These are phyloP conservation scores for Plusia festucae DNA, from an alignment of 2,888 invertebrate species.

Conservation along the genomic window DNA sequence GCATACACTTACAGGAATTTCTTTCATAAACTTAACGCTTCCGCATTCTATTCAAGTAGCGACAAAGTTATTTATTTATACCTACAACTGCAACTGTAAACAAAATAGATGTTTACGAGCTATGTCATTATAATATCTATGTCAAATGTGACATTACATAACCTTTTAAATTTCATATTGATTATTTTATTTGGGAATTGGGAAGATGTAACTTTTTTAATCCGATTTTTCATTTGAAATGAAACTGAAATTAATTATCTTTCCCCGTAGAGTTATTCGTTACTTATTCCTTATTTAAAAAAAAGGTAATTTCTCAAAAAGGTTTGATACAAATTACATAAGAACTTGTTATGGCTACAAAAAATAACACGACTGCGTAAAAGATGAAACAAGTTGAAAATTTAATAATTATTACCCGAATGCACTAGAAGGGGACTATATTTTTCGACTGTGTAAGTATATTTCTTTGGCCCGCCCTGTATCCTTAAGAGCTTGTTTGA, in stretches of 20 bases:
- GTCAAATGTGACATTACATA: background rate
- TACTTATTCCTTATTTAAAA: background rate
- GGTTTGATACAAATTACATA: background rate
- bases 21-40: background rate
- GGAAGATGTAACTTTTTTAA: no score
- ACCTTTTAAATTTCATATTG: no score
- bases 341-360: background rate
- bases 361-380: no score
- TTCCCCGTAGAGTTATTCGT: background rate
- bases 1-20: background rate
- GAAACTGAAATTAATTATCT: background rate
- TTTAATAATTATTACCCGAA: no score
- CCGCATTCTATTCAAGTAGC: background rate
- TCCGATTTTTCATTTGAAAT: conserved; percentile 33
- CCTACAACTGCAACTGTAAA: background rate
- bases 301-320: background rate
- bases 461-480: no score
- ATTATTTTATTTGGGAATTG: background rate
- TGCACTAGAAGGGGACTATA: no score
- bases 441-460: no score
- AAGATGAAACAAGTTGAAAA: no score
- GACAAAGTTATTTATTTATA: background rate
- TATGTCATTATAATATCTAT: background rate
- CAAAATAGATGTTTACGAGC: no score
- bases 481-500: no score